Conservation (phyloP, 1,140 invertebrate species). For the Frieseomelitta varia region DNA sequence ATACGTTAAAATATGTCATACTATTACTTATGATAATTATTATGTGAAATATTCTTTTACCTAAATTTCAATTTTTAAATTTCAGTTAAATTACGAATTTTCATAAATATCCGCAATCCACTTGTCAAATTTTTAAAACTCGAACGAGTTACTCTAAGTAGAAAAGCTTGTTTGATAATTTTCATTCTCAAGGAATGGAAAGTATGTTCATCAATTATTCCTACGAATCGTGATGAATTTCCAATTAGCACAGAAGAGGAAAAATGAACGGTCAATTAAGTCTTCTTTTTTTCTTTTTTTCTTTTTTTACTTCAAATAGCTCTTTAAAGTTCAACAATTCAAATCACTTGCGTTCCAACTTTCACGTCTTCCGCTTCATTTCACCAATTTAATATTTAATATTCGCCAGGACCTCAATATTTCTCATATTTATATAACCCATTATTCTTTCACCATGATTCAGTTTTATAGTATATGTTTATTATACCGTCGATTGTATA, state of each 20-base stretch:
- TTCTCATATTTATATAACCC: neutral
- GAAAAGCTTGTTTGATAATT: neutral
- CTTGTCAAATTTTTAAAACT: no score
- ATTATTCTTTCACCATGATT: neutral
- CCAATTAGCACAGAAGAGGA: neutral
- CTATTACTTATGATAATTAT: no score
- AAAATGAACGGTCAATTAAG: neutral
- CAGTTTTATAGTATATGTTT: neutral
- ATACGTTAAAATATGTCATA: no score
- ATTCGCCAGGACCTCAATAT: neutral
- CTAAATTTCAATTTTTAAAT: no score
- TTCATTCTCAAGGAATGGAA: neutral
- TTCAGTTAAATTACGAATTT: no score
- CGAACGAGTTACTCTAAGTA: neutral
- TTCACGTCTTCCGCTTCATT: constrained; percentile 1
- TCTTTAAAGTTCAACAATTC: neutral
- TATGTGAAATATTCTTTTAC: no score
- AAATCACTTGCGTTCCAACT: neutral
- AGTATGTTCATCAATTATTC: neutral
- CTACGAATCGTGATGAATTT: neutral
- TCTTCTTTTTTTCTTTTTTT: no score
- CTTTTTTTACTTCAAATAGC: neutral
- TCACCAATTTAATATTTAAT: neutral
- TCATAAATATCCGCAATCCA: no score
- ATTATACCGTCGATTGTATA: no score